phyloP scores from a whole-genome alignment of 2,797 vertebrate species.

The Lepidocolaptes lacrymiger region DNA sequence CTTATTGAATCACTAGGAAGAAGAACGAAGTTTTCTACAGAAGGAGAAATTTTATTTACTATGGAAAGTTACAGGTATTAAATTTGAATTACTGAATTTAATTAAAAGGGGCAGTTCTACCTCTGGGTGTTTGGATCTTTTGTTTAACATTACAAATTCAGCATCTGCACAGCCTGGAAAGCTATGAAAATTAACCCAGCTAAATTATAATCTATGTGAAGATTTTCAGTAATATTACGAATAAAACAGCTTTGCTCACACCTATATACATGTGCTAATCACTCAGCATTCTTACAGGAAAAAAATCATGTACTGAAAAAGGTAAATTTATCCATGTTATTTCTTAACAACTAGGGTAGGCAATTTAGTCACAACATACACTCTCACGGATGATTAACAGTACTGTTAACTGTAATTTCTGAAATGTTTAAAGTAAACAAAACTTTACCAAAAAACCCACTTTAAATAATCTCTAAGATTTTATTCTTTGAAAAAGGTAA shows the following conservation, averaged over 20 bases:
- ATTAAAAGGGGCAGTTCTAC: not conserved
- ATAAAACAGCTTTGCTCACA: not conserved
- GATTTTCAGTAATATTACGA: not conserved
- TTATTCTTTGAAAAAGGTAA: not conserved
- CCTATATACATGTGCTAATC: not conserved
- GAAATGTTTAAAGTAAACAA: not conserved
- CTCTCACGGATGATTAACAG: not conserved
- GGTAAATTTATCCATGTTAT: not conserved
- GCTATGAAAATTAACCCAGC: not conserved
- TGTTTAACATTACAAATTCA: not conserved
- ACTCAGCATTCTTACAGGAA: not conserved
- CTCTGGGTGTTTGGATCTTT: not conserved
- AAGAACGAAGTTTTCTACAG: not conserved
- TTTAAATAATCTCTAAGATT: not conserved
- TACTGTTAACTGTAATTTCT: not conserved
- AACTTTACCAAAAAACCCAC: fast-evolving
- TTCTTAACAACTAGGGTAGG: not conserved
- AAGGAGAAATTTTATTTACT: not conserved
- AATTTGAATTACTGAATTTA: not conserved
- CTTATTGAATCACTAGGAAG: not conserved
- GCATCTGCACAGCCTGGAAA: not conserved
- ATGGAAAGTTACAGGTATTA: not conserved
- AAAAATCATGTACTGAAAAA: not conserved
- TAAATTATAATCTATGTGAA: not conserved
- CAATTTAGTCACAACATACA: not conserved